Evolutionary conservation across 2,797 vertebrate species (phyloP), one percentile per base, ranked within the genome.

Genomic region (Triplophysa bombifrons): DNA sequence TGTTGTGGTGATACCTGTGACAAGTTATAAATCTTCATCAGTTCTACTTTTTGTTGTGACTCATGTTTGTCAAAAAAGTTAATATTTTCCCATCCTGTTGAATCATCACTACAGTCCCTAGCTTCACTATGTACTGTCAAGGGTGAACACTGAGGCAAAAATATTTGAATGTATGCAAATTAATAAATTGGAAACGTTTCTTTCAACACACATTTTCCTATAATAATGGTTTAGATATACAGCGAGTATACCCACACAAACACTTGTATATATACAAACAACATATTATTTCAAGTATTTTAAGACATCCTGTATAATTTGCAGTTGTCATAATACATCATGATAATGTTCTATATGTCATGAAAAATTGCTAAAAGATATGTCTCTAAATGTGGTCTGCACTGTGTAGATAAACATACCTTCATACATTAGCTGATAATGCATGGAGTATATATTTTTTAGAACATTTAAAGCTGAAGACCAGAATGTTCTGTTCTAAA

Each of bases 71-170:
- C 69, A 79, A 77, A 83, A 30, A 58, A 53, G 19, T 20, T 4
- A 41, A 56, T 50, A 53, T 83, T 78, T 78, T 22, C 65, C 72
- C 16, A 60, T 44, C 17, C 27, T 50, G 64, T 60, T 84, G 81
- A 83, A 78, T 83, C 83, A 79, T 66, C 51, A 74, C n/a, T 74
- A 74, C 55, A 50, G 60, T 30, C 34, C 53, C 27, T 16, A 67
- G 58, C 58, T 81, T 46, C 25, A 56, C 74, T n/a, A 4, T 60
- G 48, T 60, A 60, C 30, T 60, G 44, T 69, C 34, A 71, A 71
- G 66, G 27, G 44, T 27, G 41, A 60, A 51, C 38, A 22, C 61
- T 41, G 4, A 74, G 64, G 53, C 44, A 68, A 25, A 72, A 13
- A 50, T 25, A 30, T 22, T 38, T n/a, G 67, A 66, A 81, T 51